These are phyloP conservation scores for Molossus molossus DNA, from an alignment of 2,797 vertebrate species.

Conservation along the genomic window DNA sequence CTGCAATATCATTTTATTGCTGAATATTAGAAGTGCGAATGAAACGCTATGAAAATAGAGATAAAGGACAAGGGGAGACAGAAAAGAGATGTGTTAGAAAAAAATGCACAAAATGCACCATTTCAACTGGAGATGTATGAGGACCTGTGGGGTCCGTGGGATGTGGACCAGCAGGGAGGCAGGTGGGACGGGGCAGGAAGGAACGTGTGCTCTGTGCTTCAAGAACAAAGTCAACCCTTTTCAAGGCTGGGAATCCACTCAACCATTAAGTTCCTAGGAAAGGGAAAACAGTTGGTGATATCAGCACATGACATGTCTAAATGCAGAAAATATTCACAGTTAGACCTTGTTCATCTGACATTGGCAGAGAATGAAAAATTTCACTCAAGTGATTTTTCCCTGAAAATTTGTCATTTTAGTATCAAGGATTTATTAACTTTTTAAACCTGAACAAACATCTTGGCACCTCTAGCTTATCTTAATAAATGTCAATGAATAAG, in stretches of 20 bases:
- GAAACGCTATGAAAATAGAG: background rate
- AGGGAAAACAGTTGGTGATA: background rate
- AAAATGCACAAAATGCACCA: too few relatives aligned
- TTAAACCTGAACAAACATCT: constrained; percentile 47
- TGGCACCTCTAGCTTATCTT: constrained; percentile 48
- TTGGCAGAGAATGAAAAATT: constrained; percentile 39
- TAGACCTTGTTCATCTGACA: background rate
- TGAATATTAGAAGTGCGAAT: background rate
- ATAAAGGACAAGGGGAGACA: background rate
- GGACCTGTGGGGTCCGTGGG: accelerated
- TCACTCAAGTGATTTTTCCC: background rate
- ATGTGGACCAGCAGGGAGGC: background rate
- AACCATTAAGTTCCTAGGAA: background rate
- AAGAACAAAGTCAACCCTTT: background rate
- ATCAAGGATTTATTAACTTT: constrained; percentile 33
- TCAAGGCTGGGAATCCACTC: background rate
- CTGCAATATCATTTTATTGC: background rate
- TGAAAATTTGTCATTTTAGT: background rate
- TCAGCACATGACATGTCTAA: background rate
- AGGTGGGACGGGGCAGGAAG: background rate
- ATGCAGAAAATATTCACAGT: background rate
- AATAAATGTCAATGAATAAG: background rate
- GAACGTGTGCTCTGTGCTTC: accelerated
- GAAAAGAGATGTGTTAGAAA: background rate
- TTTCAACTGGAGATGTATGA: background rate